A percentile compares a stretch with the other conserved stretches of the same genome.
Conservation (phyloP, 2,113 vertebrate species). For the Chunga burmeisteri region DNA sequence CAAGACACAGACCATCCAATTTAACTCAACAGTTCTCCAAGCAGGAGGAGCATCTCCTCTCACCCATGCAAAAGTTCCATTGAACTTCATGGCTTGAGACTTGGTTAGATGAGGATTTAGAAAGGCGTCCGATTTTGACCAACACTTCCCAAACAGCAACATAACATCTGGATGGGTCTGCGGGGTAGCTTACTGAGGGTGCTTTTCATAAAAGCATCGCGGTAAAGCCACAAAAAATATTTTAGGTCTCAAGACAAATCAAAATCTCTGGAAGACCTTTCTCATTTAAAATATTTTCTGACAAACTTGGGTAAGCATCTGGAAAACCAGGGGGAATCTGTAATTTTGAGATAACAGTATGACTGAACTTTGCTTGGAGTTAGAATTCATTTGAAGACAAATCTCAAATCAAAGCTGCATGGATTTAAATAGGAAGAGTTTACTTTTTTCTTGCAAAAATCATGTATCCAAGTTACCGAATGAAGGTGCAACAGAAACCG, state of each 20-base stretch:
- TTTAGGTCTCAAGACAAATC: background rate
- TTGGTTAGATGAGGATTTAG: background rate
- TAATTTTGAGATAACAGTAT: background rate
- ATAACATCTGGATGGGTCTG: fast-evolving
- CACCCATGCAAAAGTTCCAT: background rate
- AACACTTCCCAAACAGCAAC: background rate
- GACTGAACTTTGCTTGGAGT: background rate
- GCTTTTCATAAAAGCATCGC: background rate
- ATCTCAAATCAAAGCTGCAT: background rate
- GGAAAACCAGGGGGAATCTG: background rate
- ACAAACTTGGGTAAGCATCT: background rate
- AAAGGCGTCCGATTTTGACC: background rate
- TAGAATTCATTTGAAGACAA: background rate
- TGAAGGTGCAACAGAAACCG: background rate
- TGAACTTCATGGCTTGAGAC: background rate
- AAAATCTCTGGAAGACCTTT: background rate
- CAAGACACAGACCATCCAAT: background rate
- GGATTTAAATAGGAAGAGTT: background rate
- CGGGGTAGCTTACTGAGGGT: background rate
- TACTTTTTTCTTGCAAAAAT: background rate
- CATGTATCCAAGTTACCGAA: background rate
- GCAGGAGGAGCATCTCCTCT: background rate
- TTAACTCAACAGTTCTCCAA: background rate
- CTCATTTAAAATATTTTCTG: background rate
- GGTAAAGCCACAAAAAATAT: background rate